A percentile compares a stretch with the other conserved stretches of the same genome.
phyloP scores from a whole-genome alignment of 2,888 invertebrate species.

The Agapetus fuscipes region DNA sequence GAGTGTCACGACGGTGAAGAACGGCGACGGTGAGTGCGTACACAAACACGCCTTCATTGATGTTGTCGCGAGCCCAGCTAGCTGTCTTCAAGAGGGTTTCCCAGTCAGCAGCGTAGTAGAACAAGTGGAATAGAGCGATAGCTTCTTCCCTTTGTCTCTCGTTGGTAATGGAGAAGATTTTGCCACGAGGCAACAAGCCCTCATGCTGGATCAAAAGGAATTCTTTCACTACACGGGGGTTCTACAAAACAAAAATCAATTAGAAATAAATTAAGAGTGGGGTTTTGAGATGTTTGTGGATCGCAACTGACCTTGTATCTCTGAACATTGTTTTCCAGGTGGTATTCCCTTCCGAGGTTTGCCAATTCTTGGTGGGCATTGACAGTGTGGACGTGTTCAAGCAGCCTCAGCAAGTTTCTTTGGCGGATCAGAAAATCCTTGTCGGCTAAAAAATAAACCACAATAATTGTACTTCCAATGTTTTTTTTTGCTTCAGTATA shows the following conservation, averaged over 20 bases:
- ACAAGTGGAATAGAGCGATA: conserved; percentile 49
- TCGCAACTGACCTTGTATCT: conserved; percentile 40
- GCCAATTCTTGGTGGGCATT: conserved; percentile 49
- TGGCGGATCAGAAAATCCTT: conserved; percentile 45
- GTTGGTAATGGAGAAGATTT: conserved; percentile 53
- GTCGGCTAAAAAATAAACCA: conserved; percentile 31
- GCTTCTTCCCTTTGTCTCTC: conserved; percentile 52
- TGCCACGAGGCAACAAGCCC: conserved; percentile 42
- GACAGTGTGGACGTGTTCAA: conserved; percentile 52
- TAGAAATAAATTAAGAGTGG: background rate
- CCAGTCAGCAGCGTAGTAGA: conserved; percentile 60
- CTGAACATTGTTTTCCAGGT: conserved; percentile 48
- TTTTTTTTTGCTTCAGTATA: background rate
- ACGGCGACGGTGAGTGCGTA: conserved; percentile 59
- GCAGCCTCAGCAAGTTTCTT: conserved; percentile 45
- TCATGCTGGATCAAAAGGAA: conserved; percentile 2
- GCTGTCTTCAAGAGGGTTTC: conserved; percentile 57
- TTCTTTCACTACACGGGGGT: conserved; percentile 3
- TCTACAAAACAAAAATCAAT: conserved; percentile 1
- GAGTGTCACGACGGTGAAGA: conserved; percentile 56
- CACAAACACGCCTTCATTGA: conserved; percentile 66
- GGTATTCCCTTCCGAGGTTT: conserved; percentile 49
- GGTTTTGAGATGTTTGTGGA: no score
- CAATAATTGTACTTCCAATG: background rate
- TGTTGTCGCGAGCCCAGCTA: conserved; percentile 57